phyloP scores from a whole-genome alignment of 2,113 vertebrate genomes.

The Corythaeola cristata region DNA sequence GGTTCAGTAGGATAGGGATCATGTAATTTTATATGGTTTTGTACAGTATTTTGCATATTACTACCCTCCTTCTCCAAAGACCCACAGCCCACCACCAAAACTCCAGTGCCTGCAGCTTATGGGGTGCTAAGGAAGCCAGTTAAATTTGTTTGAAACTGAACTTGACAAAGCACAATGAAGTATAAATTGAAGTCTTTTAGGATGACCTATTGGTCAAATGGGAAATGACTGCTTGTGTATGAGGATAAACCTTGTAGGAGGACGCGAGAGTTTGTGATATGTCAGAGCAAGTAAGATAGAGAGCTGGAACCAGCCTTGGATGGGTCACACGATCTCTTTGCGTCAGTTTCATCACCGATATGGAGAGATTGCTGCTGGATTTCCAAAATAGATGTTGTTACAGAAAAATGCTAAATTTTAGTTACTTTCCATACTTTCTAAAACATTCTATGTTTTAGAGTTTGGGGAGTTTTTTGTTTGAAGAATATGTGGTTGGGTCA shows the following conservation, averaged over 20 bases:
- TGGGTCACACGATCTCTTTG: background rate
- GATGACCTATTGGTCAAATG: background rate
- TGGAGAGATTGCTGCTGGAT: background rate
- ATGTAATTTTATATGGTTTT: background rate
- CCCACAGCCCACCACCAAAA: background rate
- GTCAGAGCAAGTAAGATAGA: background rate
- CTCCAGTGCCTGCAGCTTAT: too few species aligned
- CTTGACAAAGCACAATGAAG: background rate
- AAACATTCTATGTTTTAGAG: background rate
- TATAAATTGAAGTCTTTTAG: background rate
- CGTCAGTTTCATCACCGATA: background rate
- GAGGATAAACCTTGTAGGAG: background rate
- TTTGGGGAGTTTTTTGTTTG: background rate
- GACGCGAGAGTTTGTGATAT: background rate
- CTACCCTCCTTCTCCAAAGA: background rate
- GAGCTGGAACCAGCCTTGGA: background rate
- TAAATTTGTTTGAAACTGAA: background rate
- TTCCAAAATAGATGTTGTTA: background rate
- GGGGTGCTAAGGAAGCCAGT: background rate
- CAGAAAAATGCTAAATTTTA: background rate
- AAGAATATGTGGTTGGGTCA: background rate
- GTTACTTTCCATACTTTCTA: too few species aligned
- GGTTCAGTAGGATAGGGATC: background rate
- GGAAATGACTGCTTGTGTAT: background rate
- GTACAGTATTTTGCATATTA: background rate